Evolutionary conservation across 2,888 invertebrate genomes (phyloP).

Genomic region (Scelioninae gen. 1): DNA sequence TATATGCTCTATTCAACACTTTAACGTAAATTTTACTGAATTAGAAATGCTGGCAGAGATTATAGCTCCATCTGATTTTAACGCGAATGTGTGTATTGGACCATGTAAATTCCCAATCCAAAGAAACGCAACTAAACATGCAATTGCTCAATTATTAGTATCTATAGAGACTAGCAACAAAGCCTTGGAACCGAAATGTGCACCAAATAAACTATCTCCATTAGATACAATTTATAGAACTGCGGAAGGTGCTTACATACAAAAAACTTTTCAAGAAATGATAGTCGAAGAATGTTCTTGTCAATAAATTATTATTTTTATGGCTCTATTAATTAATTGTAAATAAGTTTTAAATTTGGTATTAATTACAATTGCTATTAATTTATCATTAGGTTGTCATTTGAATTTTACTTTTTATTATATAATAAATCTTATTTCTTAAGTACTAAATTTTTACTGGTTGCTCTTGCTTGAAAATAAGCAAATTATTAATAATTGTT

Average conservation of each 20-base stretch:
- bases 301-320: slow-evolving; percentile 26
- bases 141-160: slow-evolving; percentile 7
- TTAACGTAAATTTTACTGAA: slow-evolving; percentile 16
- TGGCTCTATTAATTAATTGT: not conserved
- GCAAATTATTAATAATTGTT: too few relatives aligned
- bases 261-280: slow-evolving; percentile 46
- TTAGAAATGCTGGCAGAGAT: slow-evolving; percentile 20
- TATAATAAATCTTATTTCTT: too few relatives aligned
- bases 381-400: too few relatives aligned
- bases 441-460: too few relatives aligned
- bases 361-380: too few relatives aligned
- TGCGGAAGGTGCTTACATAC: not conserved
- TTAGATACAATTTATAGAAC: slow-evolving; percentile 38
- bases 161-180: too few relatives aligned
- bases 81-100: slow-evolving; percentile 39
- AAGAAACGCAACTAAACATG: slow-evolving; percentile 35
- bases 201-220: slow-evolving; percentile 10
- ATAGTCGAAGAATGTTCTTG: slow-evolving; percentile 33
- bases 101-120: slow-evolving; percentile 48
- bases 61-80: slow-evolving; percentile 19
- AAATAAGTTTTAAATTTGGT: too few relatives aligned
- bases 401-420: too few relatives aligned
- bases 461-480: too few relatives aligned
- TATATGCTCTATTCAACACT: too few relatives aligned
- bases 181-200: slow-evolving; percentile 27